Evolutionary conservation across 2,888 invertebrate species (phyloP).

Genomic region (Helleia helle): DNA sequence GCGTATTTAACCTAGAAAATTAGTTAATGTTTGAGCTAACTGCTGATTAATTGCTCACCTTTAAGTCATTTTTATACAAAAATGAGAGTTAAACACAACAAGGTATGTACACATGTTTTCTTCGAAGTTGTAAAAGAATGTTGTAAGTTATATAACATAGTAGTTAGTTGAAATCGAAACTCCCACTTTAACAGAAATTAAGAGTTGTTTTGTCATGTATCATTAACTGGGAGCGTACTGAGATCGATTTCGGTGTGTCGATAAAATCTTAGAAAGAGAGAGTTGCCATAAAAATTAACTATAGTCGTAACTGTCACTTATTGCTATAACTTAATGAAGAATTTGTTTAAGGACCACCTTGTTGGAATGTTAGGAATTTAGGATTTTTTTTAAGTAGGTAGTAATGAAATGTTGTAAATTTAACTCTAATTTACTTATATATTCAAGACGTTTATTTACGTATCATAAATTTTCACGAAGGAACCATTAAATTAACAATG

Average conservation of each 20-base stretch:
- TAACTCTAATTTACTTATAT: no score
- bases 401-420: no score
- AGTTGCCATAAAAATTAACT: background rate
- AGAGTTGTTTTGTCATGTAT: background rate
- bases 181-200: constrained; percentile 1
- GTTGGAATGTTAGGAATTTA: no score
- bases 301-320: background rate
- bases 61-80: background rate
- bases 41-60: no score
- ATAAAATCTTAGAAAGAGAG: background rate
- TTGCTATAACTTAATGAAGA: background rate
- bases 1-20: background rate
- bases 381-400: no score
- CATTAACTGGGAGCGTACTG: background rate
- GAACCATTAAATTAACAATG: no score
- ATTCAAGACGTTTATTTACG: no score
- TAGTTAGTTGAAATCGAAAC: constrained; percentile 1
- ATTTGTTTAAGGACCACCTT: no score
- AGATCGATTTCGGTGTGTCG: background rate
- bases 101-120: background rate
- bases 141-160: background rate
- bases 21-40: no score
- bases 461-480: no score
- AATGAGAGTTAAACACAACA: background rate
- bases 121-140: background rate